These are phyloP conservation scores for Homarus gammarus DNA, from an alignment of 2,888 invertebrate genomes.

Conservation along the genomic window DNA sequence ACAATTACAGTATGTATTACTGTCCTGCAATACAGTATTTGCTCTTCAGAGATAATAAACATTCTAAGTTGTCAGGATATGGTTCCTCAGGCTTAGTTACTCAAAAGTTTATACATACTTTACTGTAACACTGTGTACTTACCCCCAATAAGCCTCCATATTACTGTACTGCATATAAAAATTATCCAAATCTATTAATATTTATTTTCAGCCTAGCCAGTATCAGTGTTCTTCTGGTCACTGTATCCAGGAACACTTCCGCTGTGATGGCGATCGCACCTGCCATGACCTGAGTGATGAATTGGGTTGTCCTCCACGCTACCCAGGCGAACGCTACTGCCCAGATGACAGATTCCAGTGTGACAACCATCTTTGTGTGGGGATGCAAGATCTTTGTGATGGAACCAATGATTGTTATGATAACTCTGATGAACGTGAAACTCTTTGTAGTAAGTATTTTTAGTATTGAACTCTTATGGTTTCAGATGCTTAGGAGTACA, in stretches of 20 bases:
- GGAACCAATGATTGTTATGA: slow-evolving; percentile 95
- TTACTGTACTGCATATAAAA: too few relatives aligned
- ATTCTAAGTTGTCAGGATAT: too few relatives aligned
- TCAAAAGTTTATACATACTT: too few relatives aligned
- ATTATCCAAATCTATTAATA: not conserved
- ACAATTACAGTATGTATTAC: too few relatives aligned
- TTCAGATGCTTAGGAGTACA: not conserved
- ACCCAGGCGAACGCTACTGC: slow-evolving; percentile 92
- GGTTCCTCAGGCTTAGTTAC: too few relatives aligned
- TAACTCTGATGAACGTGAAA: slow-evolving; percentile 90
- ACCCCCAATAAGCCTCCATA: too few relatives aligned
- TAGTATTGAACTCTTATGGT: not conserved
- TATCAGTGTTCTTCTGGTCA: slow-evolving; percentile 96
- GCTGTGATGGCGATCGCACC: slow-evolving; percentile 93
- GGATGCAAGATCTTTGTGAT: slow-evolving; percentile 93
- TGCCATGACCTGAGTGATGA: slow-evolving; percentile 95
- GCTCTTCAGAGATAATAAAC: too few relatives aligned
- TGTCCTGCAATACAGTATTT: too few relatives aligned
- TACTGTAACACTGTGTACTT: too few relatives aligned
- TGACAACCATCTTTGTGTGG: slow-evolving; percentile 93
- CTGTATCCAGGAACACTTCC: slow-evolving; percentile 92
- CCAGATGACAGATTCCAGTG: slow-evolving; percentile 95
- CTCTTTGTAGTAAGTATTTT: slow-evolving; percentile 84
- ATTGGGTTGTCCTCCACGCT: slow-evolving; percentile 91
- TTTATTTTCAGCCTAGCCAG: slow-evolving; percentile 84